Conservation (phyloP, 2,888 invertebrate species). For the Antheraea yamamai region DNA sequence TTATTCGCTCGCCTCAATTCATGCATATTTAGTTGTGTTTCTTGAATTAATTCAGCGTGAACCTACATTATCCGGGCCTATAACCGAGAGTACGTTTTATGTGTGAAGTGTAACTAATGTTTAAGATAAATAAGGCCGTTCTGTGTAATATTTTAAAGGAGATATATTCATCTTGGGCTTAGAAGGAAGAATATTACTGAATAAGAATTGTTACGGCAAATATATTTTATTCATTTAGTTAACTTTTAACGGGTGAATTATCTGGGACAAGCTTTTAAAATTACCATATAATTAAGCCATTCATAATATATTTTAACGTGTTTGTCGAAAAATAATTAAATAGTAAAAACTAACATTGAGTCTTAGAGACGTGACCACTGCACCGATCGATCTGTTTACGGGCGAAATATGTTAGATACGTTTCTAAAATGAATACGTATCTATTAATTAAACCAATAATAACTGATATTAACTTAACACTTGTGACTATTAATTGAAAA, state of each 20-base stretch:
- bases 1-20: conserved; percentile 23
- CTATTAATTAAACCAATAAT: no score
- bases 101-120: conserved; percentile 9
- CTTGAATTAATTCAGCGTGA: conserved; percentile 23
- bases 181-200: conserved; percentile 6
- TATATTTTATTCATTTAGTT: background rate
- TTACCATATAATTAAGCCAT: no score
- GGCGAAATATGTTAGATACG: no score
- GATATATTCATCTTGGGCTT: conserved; percentile 7
- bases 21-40: conserved; percentile 22
- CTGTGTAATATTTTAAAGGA: conserved; percentile 9
- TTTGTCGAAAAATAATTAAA: no score
- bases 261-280: no score
- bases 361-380: no score
- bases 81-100: conserved; percentile 12
- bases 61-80: conserved; percentile 28
- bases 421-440: no score
- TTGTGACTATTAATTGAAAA: no score
- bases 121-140: background rate
- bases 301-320: no score
- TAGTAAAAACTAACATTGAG: no score
- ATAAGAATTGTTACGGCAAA: background rate
- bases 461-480: no score
- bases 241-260: background rate
- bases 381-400: no score